Evolutionary conservation across 2,113 vertebrate species (phyloP), one percentile per base, ranked within the genome.

Genomic region (Gasterosteus nipponicus): DNA sequence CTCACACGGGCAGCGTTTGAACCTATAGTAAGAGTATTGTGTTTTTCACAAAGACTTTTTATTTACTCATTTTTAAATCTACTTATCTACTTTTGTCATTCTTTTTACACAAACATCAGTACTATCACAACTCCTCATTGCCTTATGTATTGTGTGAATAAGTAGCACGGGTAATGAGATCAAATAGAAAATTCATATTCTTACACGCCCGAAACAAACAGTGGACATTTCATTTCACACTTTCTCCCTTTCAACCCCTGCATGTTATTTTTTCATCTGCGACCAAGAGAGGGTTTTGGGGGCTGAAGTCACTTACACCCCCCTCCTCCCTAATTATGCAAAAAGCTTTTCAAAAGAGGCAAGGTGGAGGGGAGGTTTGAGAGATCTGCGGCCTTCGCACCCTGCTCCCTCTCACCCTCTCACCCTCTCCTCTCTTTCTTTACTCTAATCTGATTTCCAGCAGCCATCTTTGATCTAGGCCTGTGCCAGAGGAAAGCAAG

Each of bases 401-500:
- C 82, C 89, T 87, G 87, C 84, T 89, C 92, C 95, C 91, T 93
- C 91, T 92, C 93, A 91, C 80, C 83, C 87, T 88, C 89, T 88
- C 83, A 91, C 80, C 83, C 87, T 88, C 89, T 88, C 83, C 89
- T 85, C 86, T 92, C 92, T 93, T 26, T 92, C 92, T 93, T 87
- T 84, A 86, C 86, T 89, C 93, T 98, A 98, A 98, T 97, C 96
- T 97, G 95, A 92, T 97, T 97, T 96, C 94, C 93, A 94, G 95
- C 93, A 92, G 91, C 87, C 95, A 95, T 96, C 96, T 99, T 98
- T 98, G 97, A 98, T 98, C 94, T 96, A 82, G 63, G 82, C 66
- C 80, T 5, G 93, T 94, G 94, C 92, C 94, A 92, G 81, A 83
- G 83, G 66, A 89, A 85, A 93, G 94, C 94, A 91, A 94, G 94